phyloP scores from a whole-genome alignment of 2,797 vertebrate species.

The Hippocampus kuda region DNA sequence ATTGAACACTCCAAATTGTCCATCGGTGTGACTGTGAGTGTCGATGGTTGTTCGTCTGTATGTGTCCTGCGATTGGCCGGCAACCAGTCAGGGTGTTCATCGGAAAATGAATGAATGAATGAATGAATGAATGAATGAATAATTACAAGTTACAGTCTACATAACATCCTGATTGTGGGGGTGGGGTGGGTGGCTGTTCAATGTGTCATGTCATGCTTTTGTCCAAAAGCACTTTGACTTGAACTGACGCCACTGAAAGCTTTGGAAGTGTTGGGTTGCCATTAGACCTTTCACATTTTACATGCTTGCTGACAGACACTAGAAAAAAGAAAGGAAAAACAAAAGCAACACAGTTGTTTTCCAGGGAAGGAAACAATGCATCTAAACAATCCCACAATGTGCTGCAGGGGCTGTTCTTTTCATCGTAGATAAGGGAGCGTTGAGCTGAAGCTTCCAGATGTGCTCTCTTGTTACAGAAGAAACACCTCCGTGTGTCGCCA shows the following conservation, averaged over 20 bases:
- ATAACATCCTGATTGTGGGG: neutral
- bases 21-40: no score
- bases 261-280: constrained; percentile 13
- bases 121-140: no score
- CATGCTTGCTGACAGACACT: constrained; percentile 56
- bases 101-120: no score
- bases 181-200: neutral
- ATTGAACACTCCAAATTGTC: no score
- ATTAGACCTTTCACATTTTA: constrained; percentile 32
- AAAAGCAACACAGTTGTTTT: constrained; percentile 37
- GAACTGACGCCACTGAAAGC: constrained; percentile 7
- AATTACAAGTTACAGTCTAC: neutral
- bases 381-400: constrained; percentile 47
- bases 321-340: constrained; percentile 21
- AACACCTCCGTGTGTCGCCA: constrained; percentile 16
- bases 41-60: no score
- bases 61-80: no score
- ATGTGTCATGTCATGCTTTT: neutral
- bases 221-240: constrained; percentile 5
- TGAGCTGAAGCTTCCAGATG: constrained; percentile 24
- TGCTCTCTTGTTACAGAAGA: constrained; percentile 30
- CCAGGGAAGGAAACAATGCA: constrained; percentile 45
- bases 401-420: constrained; percentile 44
- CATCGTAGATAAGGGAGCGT: constrained; percentile 24
- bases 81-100: no score